Base-by-base conservation (phyloP, 2,797 vertebrate species). In the Eremophila alpestris region DNA sequence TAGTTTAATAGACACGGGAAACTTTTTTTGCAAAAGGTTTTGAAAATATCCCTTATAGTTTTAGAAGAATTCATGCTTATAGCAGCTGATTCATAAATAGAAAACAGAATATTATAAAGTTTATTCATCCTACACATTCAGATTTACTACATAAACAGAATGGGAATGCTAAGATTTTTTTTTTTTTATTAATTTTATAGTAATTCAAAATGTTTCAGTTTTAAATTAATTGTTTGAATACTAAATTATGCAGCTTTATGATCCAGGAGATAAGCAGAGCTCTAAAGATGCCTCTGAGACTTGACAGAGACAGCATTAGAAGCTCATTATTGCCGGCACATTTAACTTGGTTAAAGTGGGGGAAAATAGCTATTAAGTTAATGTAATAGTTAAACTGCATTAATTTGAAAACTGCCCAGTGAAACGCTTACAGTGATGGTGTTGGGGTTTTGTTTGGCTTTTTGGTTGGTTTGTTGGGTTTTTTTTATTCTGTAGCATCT, bases 211-310 rank as follows among this genome's bases (percentile, higher is more conserved):
- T 96, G 96, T 97, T 97, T 97, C 90, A 41, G 62, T 96, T 97
- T 97, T 97, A 98, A 98, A 98, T 98, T 97, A 98, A 98, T 98
- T 98, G 98, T 98, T 98, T 98, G 96, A 98, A 98, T 97, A 97
- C 97, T 97, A 97, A 98, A 98, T 98, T 98, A 98, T 97, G 97
- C 97, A 97, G 97, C 96, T 98, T 98, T 98, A 98, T 98, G 98
- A 98, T 98, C 97, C 98, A 97, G 88, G 96, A 98, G 98, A 98
- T 98, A 98, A 97, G 97, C 97, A 96, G 96, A 83, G 93, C 96
- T 96, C 96, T 98, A 98, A 98, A 98, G 97, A 98, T 97, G 97
- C 98, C 98, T 97, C 96, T 97, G 98, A 98, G 98, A 98, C 97
- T 97, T 93, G 86, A 96, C 96, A 96, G 96, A 98, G 97, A 98